A percentile compares a stretch with the other conserved stretches of the same genome.
Conservation (phyloP, 2,888 invertebrate species). For the Pachydiplax longipennis region DNA sequence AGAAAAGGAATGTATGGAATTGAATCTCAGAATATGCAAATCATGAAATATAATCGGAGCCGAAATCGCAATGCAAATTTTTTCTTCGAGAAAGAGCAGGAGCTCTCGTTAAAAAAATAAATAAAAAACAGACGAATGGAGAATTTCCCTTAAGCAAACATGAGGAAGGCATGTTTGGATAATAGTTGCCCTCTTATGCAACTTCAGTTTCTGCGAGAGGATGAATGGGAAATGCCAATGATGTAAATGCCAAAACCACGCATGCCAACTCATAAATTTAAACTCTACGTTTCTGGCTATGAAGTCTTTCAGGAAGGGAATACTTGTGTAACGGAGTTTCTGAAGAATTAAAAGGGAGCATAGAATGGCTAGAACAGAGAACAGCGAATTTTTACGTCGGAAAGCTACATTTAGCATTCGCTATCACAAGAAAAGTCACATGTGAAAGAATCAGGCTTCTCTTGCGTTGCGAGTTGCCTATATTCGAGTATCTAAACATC, state of each 20-base stretch:
- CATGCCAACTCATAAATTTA: background rate
- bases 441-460: too few species aligned
- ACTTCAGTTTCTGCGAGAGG: background rate
- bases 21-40: background rate
- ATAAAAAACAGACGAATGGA: background rate
- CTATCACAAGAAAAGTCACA: too few species aligned
- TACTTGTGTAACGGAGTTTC: too few species aligned
- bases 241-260: background rate
- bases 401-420: too few species aligned
- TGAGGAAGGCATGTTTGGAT: background rate
- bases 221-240: background rate
- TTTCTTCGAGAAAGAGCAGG: background rate
- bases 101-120: background rate
- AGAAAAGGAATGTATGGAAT: background rate
- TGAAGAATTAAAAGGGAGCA: too few species aligned
- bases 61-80: background rate
- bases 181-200: background rate
- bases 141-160: background rate
- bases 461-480: too few species aligned
- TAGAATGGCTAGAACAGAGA: too few species aligned
- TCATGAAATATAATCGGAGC: background rate
- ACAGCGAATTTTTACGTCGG: too few species aligned
- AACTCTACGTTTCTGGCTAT: too few species aligned
- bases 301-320: too few species aligned
- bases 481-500: too few species aligned